Evolutionary conservation across 2,888 invertebrate species (phyloP).

Genomic region (Mechanitis messenoides): DNA sequence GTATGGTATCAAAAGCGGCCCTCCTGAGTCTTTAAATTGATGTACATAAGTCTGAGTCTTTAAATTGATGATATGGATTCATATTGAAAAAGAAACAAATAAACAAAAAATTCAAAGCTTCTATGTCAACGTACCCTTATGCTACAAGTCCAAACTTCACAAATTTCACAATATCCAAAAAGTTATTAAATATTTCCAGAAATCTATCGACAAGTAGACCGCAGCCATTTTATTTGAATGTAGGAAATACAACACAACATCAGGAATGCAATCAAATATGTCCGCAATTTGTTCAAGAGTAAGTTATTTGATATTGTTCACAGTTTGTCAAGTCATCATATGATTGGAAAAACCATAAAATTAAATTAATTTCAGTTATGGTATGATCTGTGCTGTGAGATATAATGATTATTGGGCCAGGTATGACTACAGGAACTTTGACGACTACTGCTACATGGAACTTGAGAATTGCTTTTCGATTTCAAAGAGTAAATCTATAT

Average conservation of each 20-base stretch:
- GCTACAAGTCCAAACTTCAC: too few species aligned
- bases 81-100: too few species aligned
- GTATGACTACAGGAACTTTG: conserved; percentile 19
- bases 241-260: conserved; percentile 10
- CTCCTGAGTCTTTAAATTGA: too few species aligned
- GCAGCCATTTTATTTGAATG: conserved; percentile 11
- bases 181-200: too few species aligned
- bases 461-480: conserved; percentile 17
- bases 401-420: conserved; percentile 1
- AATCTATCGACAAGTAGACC: conserved; percentile 11
- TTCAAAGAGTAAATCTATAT: conserved; percentile 14
- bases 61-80: too few species aligned
- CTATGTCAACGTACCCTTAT: too few species aligned
- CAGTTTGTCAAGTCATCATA: too few species aligned
- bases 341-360: too few species aligned
- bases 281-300: conserved; percentile 15
- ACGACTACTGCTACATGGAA: conserved; percentile 25
- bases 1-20: too few species aligned
- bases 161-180: neutral
- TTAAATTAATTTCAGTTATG: conserved; percentile 13
- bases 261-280: conserved; percentile 26
- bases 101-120: too few species aligned
- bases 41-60: too few species aligned
- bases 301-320: conserved; percentile 7
- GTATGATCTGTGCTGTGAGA: conserved; percentile 17